phyloP scores from a whole-genome alignment of 2,113 vertebrate species.

The Aix galericulata region DNA sequence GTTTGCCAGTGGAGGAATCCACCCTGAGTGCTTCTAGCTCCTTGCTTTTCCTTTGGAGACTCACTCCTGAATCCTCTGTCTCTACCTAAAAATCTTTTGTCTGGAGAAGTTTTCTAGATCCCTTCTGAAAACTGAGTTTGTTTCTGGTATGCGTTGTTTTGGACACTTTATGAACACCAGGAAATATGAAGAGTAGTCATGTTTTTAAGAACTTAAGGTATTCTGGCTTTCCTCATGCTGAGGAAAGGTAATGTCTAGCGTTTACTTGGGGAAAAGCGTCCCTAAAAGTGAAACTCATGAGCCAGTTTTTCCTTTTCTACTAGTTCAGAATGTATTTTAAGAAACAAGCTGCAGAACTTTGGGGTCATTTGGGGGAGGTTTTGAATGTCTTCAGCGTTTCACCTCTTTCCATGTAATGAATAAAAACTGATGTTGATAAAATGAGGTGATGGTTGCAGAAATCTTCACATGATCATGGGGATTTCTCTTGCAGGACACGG shows the following conservation, averaged over 20 bases:
- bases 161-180: constrained; percentile 4
- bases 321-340: neutral
- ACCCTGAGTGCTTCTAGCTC: neutral
- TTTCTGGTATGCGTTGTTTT: neutral
- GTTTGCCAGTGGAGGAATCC: neutral
- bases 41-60: neutral
- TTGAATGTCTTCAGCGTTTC: neutral
- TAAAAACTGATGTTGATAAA: neutral
- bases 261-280: neutral
- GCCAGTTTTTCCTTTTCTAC: neutral
- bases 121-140: neutral
- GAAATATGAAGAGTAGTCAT: neutral
- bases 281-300: neutral
- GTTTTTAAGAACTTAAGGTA: constrained; percentile 10
- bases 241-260: neutral
- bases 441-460: neutral
- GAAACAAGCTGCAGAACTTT: neutral
- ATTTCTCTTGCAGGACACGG: neutral
- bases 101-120: neutral
- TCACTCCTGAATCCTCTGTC: neutral
- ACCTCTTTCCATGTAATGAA: neutral
- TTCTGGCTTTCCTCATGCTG: neutral
- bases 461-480: neutral
- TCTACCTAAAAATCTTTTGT: neutral
- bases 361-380: neutral